Evolutionary conservation across 2,113 vertebrate species (phyloP).

Genomic region (Tyto alba): DNA sequence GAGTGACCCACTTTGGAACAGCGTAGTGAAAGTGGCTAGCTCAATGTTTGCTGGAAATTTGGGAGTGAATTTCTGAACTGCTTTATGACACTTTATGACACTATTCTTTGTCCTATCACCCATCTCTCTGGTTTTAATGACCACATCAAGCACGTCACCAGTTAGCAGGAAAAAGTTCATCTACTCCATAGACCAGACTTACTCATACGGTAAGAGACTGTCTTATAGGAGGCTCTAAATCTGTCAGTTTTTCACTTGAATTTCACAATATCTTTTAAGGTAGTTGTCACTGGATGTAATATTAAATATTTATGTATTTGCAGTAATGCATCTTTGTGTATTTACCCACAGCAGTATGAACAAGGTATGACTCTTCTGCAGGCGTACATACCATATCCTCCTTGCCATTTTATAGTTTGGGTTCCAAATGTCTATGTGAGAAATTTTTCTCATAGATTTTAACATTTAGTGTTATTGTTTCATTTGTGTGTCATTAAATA

Average conservation of each 20-base stretch:
- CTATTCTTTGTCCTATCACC: neutral
- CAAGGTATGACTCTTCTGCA: neutral
- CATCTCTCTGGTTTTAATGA: neutral
- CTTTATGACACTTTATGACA: neutral
- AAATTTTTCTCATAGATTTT: neutral
- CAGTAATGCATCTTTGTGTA: neutral
- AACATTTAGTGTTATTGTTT: neutral
- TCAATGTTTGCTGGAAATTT: fast-evolving
- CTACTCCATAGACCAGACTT: neutral
- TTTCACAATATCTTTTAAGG: neutral
- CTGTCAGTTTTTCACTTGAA: neutral
- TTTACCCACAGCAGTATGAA: neutral
- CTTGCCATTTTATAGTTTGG: neutral
- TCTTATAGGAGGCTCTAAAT: neutral
- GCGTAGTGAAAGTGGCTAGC: fast-evolving
- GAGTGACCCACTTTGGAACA: neutral
- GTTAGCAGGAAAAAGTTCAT: neutral
- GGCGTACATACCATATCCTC: neutral
- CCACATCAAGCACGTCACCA: neutral
- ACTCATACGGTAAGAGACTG: neutral
- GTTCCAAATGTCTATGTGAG: neutral
- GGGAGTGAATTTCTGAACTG: neutral
- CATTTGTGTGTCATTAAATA: neutral
- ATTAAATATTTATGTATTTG: neutral
- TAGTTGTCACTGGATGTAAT: neutral